Evolutionary conservation across 2,888 invertebrate species (phyloP), one percentile per base, ranked within the genome.

Genomic region (Heliconius ethilla): DNA sequence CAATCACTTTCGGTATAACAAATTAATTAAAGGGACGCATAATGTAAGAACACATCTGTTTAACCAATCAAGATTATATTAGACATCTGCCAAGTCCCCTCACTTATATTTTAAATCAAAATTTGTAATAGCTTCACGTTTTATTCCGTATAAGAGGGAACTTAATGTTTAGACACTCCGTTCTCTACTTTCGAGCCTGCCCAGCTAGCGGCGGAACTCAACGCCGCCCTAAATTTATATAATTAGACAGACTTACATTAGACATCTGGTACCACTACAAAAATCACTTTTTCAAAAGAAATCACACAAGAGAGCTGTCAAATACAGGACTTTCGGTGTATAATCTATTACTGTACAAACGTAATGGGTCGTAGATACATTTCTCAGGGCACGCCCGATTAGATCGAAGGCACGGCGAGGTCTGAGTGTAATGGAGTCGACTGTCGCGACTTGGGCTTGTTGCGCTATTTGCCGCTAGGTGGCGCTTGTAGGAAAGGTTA

Each of bases 301-400:
- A 75, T 67, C 37, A 65, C 75, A 75, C 80, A 82, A 82, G 83
- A 80, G 80, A 80, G 85, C 83, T 83, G 89, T 87, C 88, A 82
- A 78, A 29, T 70, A 79, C 89, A 88, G 84, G 7, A 75, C 77
- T 63, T 79, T 37, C 72, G 82, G 66, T 84, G 82, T 77, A 85
- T 86, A 82, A 89, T 89, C 88, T 89, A 87, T 89, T 85, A 87
- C 84, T 85, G 86, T 87, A 84, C 85, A 85, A 82, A 83, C 79
- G 84, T 83, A 84, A 84, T 84, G 84, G 80, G 69, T 77, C 83
- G 83, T 81, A 63, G 77, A 45, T 78, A 81, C 81, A 86, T 88
- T 86, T 86, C 85, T 87, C 89, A 86, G 83, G 85, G 84, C 81
- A 82, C 87, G 85, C 85, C 80, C 83, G 83, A 87, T 83, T 87